These are phyloP conservation scores for Drosophila quinaria DNA, from an alignment of 2,888 invertebrate genomes.

Conservation along the genomic window DNA sequence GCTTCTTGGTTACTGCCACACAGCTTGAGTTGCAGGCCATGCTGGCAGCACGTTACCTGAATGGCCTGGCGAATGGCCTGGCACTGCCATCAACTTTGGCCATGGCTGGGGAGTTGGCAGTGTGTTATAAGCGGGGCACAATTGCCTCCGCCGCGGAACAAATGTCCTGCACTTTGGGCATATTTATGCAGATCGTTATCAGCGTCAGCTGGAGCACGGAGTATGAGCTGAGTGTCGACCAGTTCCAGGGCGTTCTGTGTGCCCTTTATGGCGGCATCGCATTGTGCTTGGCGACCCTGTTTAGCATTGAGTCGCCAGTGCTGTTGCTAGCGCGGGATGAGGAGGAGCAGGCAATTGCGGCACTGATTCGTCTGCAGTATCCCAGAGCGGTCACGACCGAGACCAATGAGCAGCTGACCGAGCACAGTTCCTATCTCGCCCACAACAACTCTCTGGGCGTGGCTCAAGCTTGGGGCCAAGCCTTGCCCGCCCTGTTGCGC, in stretches of 20 bases:
- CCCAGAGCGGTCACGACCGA: slow-evolving; percentile 53
- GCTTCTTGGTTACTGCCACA: slow-evolving; percentile 48
- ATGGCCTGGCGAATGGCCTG: slow-evolving; percentile 79
- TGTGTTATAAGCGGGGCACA: slow-evolving; percentile 72
- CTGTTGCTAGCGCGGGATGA: slow-evolving; percentile 58
- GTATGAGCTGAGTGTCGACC: slow-evolving; percentile 43
- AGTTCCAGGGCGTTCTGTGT: slow-evolving; percentile 69
- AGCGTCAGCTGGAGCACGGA: slow-evolving; percentile 53
- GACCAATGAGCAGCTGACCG: slow-evolving; percentile 70
- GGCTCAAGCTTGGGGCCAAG: slow-evolving; percentile 45
- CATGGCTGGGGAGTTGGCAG: slow-evolving; percentile 77
- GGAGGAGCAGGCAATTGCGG: slow-evolving; percentile 70
- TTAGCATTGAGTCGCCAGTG: slow-evolving; percentile 80
- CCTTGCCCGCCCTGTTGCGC: slow-evolving; percentile 75
- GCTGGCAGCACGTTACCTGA: slow-evolving; percentile 69
- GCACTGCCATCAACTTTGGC: slow-evolving; percentile 74
- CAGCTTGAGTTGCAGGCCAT: slow-evolving; percentile 29
- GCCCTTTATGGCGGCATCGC: slow-evolving; percentile 62
- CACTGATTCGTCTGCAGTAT: slow-evolving; percentile 67
- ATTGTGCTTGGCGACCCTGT: slow-evolving; percentile 48
- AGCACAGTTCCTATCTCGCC: slow-evolving; percentile 71
- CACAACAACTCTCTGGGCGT: slow-evolving; percentile 56
- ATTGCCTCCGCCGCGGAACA: slow-evolving; percentile 66
- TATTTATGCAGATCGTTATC: slow-evolving; percentile 74
- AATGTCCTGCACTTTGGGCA: slow-evolving; percentile 70